A percentile compares a stretch with the other conserved stretches of the same genome.
phyloP scores from a whole-genome alignment of 1,140 invertebrate genomes.

The Bathynomus jamesi region DNA sequence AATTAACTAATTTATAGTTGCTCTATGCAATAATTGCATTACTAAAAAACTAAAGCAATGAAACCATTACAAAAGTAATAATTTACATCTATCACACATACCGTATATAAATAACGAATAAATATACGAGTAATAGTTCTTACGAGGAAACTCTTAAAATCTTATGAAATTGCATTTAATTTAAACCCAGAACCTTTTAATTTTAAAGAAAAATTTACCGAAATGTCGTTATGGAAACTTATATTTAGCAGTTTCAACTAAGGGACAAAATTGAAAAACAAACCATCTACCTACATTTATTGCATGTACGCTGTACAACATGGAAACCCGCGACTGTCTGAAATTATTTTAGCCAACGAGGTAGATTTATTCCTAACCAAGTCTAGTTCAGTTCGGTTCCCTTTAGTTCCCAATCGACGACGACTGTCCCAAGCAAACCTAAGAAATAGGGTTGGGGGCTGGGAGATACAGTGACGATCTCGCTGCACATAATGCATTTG shows the following conservation, averaged over 20 bases:
- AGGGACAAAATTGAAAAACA: conserved; percentile 18
- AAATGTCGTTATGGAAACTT: not conserved
- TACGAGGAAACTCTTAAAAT: not conserved
- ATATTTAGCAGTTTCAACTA: conserved; percentile 4
- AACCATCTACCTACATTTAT: not conserved
- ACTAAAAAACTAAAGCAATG: not conserved
- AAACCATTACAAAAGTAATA: not conserved
- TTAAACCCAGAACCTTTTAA: not conserved
- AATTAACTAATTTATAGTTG: not conserved
- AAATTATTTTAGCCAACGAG: no score
- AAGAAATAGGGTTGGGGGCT: no score
- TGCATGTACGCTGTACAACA: no score
- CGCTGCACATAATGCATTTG: no score
- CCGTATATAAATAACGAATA: not conserved
- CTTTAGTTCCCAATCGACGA: no score
- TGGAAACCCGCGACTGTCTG: no score
- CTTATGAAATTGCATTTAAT: not conserved
- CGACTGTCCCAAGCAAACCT: no score
- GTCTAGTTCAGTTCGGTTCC: no score
- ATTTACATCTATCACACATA: not conserved
- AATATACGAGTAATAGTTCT: not conserved
- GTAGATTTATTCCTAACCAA: no score
- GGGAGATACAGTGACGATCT: no score
- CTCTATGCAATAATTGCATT: not conserved
- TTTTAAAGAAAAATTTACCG: not conserved